phyloP scores from a whole-genome alignment of 2,113 vertebrate species.

The Zapornia atra region DNA sequence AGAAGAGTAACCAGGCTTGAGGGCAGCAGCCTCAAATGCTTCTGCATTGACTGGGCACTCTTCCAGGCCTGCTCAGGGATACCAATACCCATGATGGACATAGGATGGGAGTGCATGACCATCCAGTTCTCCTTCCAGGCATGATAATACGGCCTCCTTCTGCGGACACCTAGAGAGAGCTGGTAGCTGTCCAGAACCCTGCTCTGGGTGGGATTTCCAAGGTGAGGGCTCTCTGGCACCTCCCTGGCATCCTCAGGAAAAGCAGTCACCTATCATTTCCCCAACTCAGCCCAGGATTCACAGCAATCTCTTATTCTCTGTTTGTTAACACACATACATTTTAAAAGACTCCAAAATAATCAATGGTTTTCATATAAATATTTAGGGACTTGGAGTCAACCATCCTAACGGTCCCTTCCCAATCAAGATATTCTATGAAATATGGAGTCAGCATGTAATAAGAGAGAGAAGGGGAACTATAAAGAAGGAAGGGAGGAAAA shows the following conservation, averaged over 20 bases:
- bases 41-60: background rate
- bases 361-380: background rate
- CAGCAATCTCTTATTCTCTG: background rate
- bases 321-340: background rate
- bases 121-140: background rate
- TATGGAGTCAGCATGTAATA: background rate
- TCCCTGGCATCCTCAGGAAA: background rate
- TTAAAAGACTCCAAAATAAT: background rate
- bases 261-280: background rate
- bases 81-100: rapidly evolving
- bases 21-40: background rate
- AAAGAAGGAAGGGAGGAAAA: background rate
- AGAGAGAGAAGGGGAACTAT: background rate
- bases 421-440: background rate
- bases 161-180: background rate
- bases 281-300: background rate
- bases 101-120: background rate
- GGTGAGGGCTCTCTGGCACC: background rate
- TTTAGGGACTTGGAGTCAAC: background rate
- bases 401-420: background rate
- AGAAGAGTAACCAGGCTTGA: background rate
- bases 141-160: rapidly evolving
- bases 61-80: background rate
- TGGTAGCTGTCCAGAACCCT: background rate
- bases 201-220: background rate